phyloP scores from a whole-genome alignment of 2,888 invertebrate species.

The Drosophila multiciliata region DNA sequence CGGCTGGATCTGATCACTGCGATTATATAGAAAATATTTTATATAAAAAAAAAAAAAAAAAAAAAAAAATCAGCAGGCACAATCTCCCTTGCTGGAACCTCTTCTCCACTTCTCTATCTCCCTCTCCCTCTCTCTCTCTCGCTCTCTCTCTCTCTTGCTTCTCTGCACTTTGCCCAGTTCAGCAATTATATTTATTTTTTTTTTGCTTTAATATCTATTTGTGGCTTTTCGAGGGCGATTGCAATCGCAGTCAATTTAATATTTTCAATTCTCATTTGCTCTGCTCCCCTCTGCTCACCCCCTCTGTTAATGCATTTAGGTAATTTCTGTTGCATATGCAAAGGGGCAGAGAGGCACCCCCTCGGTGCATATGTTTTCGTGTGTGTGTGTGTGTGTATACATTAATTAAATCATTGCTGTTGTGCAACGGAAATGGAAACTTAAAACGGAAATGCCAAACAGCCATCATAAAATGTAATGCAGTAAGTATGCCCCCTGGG shows the following conservation, averaged over 20 bases:
- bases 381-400: not conserved
- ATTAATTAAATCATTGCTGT: slow-evolving; percentile 60
- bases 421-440: slow-evolving; percentile 63
- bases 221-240: not conserved
- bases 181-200: not conserved
- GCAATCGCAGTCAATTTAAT: slow-evolving; percentile 25
- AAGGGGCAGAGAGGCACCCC: not conserved
- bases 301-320: slow-evolving; percentile 41
- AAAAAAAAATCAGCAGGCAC: not conserved
- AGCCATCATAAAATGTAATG: slow-evolving; percentile 62
- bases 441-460: slow-evolving; percentile 62
- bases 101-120: not conserved
- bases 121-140: not conserved
- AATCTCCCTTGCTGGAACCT: not conserved
- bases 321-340: slow-evolving; percentile 31
- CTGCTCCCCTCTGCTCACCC: not conserved
- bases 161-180: not conserved
- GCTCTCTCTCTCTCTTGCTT: not conserved
- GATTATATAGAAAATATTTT: not conserved
- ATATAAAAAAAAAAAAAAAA: too few relatives aligned
- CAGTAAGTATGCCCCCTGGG: slow-evolving; percentile 39
- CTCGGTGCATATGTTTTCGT: slow-evolving; percentile 2
- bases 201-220: not conserved
- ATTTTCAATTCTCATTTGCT: slow-evolving; percentile 28
- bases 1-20: not conserved